These are phyloP conservation scores for Stylophora pistillata DNA, from an alignment of 64 coral and sea anemone species.

Conservation along the genomic window DNA sequence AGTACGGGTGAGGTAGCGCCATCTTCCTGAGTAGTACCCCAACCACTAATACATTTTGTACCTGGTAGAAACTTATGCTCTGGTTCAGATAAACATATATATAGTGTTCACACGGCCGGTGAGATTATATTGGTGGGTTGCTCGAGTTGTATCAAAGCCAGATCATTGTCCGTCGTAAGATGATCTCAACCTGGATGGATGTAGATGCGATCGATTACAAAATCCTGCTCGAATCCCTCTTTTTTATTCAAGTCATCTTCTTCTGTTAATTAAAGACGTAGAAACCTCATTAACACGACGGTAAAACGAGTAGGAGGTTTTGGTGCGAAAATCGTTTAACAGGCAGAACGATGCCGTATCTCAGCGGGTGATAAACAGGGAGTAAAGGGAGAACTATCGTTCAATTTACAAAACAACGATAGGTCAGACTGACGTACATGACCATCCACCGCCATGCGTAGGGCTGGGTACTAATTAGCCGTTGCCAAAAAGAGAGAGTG, in stretches of 20 bases:
- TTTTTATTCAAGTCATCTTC: slow-evolving; percentile 66
- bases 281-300: neutral
- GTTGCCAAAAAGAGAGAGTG: neutral
- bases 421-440: too few relatives aligned
- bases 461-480: neutral
- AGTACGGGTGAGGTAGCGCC: slow-evolving; percentile 26
- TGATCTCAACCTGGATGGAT: slow-evolving; percentile 72
- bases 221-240: slow-evolving; percentile 77
- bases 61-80: slow-evolving; percentile 54
- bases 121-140: slow-evolving; percentile 66
- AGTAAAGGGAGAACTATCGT: too few relatives aligned
- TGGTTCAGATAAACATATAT: slow-evolving; percentile 71
- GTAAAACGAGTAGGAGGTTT: too few relatives aligned
- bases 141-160: slow-evolving; percentile 41
- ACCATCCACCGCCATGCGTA: too few relatives aligned
- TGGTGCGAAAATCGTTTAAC: too few relatives aligned
- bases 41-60: slow-evolving; percentile 69
- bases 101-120: slow-evolving; percentile 76
- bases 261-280: slow-evolving; percentile 19
- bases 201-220: slow-evolving; percentile 54
- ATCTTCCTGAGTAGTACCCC: slow-evolving; percentile 56
- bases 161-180: slow-evolving; percentile 67
- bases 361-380: too few relatives aligned
- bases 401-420: too few relatives aligned
- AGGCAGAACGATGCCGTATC: too few relatives aligned